These are phyloP conservation scores for Trichonephila inaurata DNA, from an alignment of 1,140 invertebrate genomes.

Conservation along the genomic window DNA sequence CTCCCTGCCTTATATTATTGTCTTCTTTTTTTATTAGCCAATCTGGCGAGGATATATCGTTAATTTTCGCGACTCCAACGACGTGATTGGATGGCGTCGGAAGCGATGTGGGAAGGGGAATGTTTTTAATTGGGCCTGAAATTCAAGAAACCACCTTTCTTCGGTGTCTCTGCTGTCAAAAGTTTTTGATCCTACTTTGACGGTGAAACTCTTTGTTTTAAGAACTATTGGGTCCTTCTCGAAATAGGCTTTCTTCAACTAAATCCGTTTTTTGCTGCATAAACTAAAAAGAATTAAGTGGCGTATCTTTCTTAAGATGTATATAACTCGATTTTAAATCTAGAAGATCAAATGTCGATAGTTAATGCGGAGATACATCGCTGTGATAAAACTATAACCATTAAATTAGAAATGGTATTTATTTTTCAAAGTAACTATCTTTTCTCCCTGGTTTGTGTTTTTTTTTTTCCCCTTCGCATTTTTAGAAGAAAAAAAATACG, in stretches of 20 bases:
- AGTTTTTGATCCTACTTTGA: background rate
- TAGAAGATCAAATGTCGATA: too few relatives aligned
- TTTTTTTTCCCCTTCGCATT: too few relatives aligned
- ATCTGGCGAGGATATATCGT: constrained; percentile 18
- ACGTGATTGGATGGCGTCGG: background rate
- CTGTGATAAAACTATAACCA: too few relatives aligned
- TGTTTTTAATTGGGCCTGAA: constrained; percentile 10
- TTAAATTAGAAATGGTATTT: too few relatives aligned
- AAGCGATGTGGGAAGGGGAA: background rate
- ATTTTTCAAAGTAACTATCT: too few relatives aligned
- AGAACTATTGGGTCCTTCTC: background rate
- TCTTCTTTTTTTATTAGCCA: constrained; percentile 3
- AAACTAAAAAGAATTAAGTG: too few relatives aligned
- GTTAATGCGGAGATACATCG: too few relatives aligned
- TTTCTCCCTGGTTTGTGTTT: too few relatives aligned
- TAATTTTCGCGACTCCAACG: constrained; percentile 40
- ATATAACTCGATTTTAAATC: too few relatives aligned
- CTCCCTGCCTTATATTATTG: constrained; percentile 11
- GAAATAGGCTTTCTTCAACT: background rate
- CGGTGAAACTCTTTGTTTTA: background rate
- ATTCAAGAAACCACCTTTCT: background rate
- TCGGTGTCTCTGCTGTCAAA: background rate
- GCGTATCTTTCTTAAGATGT: too few relatives aligned
- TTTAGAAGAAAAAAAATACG: too few relatives aligned
- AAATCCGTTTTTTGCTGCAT: too few relatives aligned